These are phyloP conservation scores for Quadroppia sp. DNA, from an alignment of 2,888 invertebrate species.

Conservation along the genomic window DNA sequence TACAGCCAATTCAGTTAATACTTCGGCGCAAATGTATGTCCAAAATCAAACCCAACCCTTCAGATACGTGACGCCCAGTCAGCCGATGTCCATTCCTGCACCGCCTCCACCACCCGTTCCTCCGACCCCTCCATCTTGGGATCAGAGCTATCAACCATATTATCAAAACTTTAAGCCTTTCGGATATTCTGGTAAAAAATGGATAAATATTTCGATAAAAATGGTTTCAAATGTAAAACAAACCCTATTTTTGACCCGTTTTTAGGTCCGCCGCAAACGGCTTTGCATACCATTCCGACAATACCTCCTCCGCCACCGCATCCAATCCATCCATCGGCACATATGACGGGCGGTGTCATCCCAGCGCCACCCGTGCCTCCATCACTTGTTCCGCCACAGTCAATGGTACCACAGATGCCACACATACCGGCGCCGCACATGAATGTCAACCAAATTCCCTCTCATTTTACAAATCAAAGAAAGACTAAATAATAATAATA, in stretches of 20 bases:
- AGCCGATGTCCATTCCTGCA: slow-evolving; percentile 37
- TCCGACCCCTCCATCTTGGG: slow-evolving; percentile 43
- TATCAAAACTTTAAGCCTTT: neutral
- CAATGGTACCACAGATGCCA: neutral
- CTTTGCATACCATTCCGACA: slow-evolving; percentile 18
- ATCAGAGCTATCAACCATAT: slow-evolving; percentile 38
- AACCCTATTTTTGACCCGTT: too few relatives aligned
- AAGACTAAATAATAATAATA: slow-evolving; percentile 19
- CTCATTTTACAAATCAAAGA: slow-evolving; percentile 28
- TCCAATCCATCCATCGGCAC: slow-evolving; percentile 32
- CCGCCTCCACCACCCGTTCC: slow-evolving; percentile 44
- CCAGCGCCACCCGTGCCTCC: slow-evolving; percentile 36
- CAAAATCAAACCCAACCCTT: slow-evolving; percentile 14
- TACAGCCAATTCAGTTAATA: neutral
- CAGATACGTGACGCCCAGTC: neutral
- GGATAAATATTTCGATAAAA: neutral
- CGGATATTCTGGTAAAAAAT: slow-evolving; percentile 17
- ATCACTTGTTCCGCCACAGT: slow-evolving; percentile 10
- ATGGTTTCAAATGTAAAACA: neutral
- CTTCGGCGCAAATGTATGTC: neutral
- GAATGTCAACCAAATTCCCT: neutral
- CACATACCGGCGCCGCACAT: slow-evolving; percentile 12
- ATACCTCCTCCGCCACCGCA: slow-evolving; percentile 40
- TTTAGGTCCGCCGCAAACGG: slow-evolving; percentile 35
- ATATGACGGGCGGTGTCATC: slow-evolving; percentile 35